A percentile compares a stretch with the other conserved stretches of the same genome.
Conservation (phyloP, 2,113 vertebrate species). For the Murina feae region DNA sequence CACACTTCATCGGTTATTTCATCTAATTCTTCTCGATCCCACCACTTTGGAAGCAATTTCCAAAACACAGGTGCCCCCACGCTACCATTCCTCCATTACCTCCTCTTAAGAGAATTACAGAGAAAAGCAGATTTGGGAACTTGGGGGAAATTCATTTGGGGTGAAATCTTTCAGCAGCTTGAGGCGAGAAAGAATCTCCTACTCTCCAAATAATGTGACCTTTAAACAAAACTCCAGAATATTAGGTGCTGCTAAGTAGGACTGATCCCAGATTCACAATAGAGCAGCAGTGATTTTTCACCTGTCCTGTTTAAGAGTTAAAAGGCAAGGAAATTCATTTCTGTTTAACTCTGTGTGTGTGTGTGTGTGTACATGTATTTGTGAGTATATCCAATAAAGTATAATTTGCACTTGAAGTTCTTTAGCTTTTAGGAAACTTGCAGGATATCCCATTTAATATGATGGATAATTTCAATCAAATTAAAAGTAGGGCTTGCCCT, state of each 20-base stretch:
- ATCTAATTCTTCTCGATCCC: background rate
- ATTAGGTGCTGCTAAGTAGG: background rate
- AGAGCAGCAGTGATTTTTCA: background rate
- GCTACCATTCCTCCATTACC: background rate
- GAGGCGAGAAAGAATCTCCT: background rate
- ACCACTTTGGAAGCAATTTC: conserved; percentile 12
- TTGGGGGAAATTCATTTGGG: background rate
- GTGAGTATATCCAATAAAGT: background rate
- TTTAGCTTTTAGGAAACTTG: background rate
- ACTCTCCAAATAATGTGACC: background rate
- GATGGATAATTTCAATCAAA: background rate
- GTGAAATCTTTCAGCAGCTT: conserved; percentile 10
- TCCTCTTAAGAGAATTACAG: background rate
- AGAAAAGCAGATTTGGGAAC: background rate
- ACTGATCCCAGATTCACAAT: background rate
- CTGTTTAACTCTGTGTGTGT: background rate
- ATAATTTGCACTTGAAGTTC: conserved; percentile 24
- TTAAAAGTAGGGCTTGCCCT: background rate
- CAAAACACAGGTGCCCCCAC: background rate
- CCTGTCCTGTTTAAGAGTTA: background rate
- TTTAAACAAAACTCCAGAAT: background rate
- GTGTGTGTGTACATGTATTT: background rate
- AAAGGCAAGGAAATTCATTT: background rate
- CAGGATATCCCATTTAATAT: background rate
- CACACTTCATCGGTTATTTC: background rate